These are phyloP conservation scores for Gallinago paraguaiae DNA, from an alignment of 2,113 vertebrate genomes.

Conservation along the genomic window DNA sequence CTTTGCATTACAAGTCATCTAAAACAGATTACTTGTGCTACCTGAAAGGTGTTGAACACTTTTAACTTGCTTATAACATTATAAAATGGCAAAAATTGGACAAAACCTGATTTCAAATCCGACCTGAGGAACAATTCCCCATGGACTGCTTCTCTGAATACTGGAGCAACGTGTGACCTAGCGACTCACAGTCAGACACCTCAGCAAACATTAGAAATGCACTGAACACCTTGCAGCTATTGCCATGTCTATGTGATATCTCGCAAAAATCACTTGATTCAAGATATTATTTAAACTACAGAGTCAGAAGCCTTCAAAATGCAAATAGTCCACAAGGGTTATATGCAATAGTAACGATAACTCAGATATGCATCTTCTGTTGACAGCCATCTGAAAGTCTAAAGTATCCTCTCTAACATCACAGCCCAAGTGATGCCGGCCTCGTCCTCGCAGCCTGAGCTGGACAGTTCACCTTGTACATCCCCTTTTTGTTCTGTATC, in stretches of 20 bases:
- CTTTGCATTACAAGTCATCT: background rate
- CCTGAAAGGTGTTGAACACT: background rate
- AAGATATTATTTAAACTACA: background rate
- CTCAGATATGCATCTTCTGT: background rate
- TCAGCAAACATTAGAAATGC: background rate
- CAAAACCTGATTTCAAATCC: background rate
- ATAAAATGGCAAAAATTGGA: background rate
- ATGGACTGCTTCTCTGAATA: background rate
- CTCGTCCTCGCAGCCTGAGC: background rate
- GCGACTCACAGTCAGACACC: background rate
- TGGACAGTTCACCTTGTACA: background rate
- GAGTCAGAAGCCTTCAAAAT: background rate
- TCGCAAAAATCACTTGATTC: background rate
- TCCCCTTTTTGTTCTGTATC: background rate
- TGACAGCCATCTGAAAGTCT: background rate
- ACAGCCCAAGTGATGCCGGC: background rate
- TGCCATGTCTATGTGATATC: accelerated
- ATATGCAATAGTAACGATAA: background rate
- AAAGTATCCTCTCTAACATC: background rate
- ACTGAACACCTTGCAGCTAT: background rate
- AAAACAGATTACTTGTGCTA: background rate
- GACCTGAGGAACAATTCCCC: background rate
- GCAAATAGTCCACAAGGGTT: background rate
- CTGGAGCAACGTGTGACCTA: background rate
- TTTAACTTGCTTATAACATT: background rate